Evolutionary conservation across 2,888 invertebrate genomes (phyloP), one percentile per base, ranked within the genome.

Genomic region (Empis stercorea): DNA sequence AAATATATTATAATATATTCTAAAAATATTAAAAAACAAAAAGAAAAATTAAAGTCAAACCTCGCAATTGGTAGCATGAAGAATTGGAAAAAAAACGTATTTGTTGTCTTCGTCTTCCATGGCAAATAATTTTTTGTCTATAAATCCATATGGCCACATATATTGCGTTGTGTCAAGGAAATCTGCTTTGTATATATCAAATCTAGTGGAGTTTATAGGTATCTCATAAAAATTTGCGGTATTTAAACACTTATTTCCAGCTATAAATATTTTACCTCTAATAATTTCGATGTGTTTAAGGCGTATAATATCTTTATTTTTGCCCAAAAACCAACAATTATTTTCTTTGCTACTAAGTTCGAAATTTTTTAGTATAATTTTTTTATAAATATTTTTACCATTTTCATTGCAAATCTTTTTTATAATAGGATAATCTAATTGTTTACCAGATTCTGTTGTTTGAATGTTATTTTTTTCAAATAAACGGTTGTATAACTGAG

Each of bases 401-500:
- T 20, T 20, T 20, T 20, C 20, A 20, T 20, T 20, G 5, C 20
- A 20, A 3, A 20, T 20, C 3, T 34, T 11, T 34, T 34, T 34
- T 34, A 11, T 13, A 34, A 34, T 34, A 34, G 34, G 13, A 34
- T 34, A 34, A 34, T 34, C n/a, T 20, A 20, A 4, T 20, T 20
- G 20, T 20, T 20, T 20, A 20, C 20, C 20, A 20, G 20, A 3
- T 20, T 11, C 20, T 13, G 20, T 34, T 36, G 14, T 2, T 41
- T 37, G 27, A 37, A 30, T n/a, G 20, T 27, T 15, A 48, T 43
- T 46, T 39, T 48, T 36, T 30, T 47, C 40, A 34, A 50, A 20
- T 17, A 48, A 37, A 48, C 56, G 48, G 48, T 55, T 55, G 27
- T 49, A 41, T 27, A 56, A 45, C 49, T 55, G 55, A 37, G 55